A percentile compares a stretch with the other conserved stretches of the same genome.
These are phyloP conservation scores for Gallinago stenura DNA, from an alignment of 2,797 vertebrate species.

Conservation along the genomic window DNA sequence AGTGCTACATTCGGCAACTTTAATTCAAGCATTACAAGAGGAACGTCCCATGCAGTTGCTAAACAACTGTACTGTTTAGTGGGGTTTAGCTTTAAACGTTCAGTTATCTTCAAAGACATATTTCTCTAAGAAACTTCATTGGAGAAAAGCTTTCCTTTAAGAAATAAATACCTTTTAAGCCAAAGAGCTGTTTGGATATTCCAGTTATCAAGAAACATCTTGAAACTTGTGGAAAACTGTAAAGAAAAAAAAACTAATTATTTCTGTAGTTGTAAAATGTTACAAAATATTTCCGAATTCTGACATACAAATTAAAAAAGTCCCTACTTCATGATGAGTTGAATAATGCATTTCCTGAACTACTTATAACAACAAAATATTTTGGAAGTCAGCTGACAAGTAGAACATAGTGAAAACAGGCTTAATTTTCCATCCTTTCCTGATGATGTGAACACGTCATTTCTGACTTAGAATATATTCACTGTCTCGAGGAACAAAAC, in stretches of 20 bases:
- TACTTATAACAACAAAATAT: neutral
- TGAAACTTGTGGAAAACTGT: slow-evolving; percentile 98
- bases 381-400: neutral
- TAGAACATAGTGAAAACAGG: neutral
- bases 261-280: neutral
- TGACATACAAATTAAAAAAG: neutral
- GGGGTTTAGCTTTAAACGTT: neutral
- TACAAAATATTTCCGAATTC: neutral
- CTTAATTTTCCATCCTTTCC: neutral
- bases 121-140: neutral
- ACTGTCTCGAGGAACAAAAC: neutral
- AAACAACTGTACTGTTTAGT: neutral
- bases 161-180: slow-evolving; percentile 91
- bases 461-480: neutral
- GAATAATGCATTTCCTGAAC: neutral
- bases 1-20: neutral
- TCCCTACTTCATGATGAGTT: neutral
- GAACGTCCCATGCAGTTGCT: accelerated
- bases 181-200: slow-evolving; percentile 98
- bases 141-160: neutral
- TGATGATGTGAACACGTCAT: neutral
- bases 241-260: slow-evolving; percentile 63
- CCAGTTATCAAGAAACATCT: slow-evolving; percentile 99
- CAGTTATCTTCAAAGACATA: neutral
- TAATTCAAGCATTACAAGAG: neutral